These are phyloP conservation scores for Coilia nasus DNA, from an alignment of 2,797 vertebrate species.

Conservation along the genomic window DNA sequence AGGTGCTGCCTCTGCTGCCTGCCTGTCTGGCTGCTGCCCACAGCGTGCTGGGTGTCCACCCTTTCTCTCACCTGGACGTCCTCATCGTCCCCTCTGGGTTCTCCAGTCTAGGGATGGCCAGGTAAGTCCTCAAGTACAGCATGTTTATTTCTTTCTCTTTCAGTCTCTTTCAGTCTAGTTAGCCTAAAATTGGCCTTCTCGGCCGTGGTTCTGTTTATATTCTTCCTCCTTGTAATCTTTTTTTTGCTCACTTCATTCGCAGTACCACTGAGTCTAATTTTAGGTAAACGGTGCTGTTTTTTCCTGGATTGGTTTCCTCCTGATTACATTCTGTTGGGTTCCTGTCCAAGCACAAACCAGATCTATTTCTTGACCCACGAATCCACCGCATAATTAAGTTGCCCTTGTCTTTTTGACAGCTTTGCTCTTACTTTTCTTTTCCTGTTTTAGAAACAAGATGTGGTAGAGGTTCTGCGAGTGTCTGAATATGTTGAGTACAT, in stretches of 20 bases:
- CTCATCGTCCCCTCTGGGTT: conserved; percentile 93
- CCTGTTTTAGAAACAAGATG: not conserved
- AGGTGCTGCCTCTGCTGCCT: conserved; percentile 79
- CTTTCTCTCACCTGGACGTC: conserved; percentile 91
- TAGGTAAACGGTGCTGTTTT: conserved; percentile 10
- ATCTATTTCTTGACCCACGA: conserved; percentile 14
- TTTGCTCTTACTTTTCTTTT: not conserved
- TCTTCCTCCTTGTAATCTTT: not conserved
- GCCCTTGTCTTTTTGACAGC: not conserved
- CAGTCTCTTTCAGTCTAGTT: not conserved
- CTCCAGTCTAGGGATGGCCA: conserved; percentile 96
- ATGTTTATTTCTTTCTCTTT: not conserved
- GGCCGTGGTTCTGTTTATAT: not conserved
- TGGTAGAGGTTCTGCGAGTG: not conserved
- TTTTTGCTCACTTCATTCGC: not conserved
- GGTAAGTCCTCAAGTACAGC: conserved; percentile 75
- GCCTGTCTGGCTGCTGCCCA: conserved; percentile 88
- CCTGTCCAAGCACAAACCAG: conserved; percentile 5
- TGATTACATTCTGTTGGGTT: conserved; percentile 17
- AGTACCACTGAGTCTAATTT: not conserved
- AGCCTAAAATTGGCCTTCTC: not conserved
- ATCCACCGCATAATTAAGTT: conserved; percentile 11
- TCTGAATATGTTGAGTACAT: not conserved
- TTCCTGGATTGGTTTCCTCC: conserved; percentile 9
- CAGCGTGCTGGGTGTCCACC: conserved; percentile 85